These are phyloP conservation scores for Labeo calbasu DNA, from an alignment of 2,797 vertebrate genomes.

Conservation along the genomic window DNA sequence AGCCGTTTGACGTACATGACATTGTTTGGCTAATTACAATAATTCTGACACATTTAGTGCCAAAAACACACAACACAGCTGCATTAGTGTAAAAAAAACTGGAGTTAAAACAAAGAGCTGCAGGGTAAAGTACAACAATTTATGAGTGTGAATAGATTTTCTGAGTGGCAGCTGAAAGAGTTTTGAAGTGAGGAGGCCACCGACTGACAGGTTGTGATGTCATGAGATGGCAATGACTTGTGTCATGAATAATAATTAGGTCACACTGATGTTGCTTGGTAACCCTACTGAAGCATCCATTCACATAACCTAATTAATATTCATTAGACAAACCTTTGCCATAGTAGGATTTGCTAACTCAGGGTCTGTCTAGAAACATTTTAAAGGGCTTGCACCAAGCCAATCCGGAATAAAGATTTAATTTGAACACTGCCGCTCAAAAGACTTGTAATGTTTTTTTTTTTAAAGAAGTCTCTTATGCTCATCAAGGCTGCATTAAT, in stretches of 20 bases:
- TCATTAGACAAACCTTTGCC: neutral
- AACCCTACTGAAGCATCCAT: neutral
- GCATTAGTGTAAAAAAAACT: neutral
- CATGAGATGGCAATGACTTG: neutral
- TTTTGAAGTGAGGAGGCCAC: neutral
- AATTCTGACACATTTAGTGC: slow-evolving; percentile 31
- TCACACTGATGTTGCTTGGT: neutral
- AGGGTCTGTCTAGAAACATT: neutral
- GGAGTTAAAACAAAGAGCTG: slow-evolving; percentile 2
- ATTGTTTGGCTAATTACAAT: slow-evolving; percentile 47
- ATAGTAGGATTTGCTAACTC: neutral
- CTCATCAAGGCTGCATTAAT: too few species aligned
- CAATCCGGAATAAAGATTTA: neutral
- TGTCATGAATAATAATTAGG: neutral
- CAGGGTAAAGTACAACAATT: neutral
- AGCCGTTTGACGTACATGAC: slow-evolving; percentile 43
- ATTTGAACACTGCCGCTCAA: neutral
- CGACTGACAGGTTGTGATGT: neutral
- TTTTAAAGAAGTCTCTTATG: too few species aligned
- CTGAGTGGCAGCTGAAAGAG: neutral
- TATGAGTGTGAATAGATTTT: slow-evolving; percentile 1
- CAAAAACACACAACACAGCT: slow-evolving; percentile 23
- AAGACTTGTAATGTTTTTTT: too few species aligned
- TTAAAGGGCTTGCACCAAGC: neutral
- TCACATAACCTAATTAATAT: neutral